These are phyloP conservation scores for Plutomurus gul DNA, from an alignment of 1,140 invertebrate species.

Conservation along the genomic window DNA sequence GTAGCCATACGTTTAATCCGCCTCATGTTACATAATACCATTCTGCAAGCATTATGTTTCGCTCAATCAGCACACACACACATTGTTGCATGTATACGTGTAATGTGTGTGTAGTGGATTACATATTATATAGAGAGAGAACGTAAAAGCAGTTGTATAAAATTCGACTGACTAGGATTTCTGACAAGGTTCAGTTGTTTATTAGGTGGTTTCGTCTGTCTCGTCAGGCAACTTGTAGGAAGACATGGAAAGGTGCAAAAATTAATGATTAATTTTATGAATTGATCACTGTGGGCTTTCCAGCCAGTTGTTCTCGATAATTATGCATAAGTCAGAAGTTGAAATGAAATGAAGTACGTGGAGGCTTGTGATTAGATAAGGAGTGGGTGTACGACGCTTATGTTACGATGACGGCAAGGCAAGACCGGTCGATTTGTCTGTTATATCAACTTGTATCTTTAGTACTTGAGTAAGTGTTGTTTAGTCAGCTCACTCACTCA, in stretches of 20 bases:
- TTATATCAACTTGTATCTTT: neutral
- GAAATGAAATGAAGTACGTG: constrained; percentile 24
- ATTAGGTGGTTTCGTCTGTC: constrained; percentile 33
- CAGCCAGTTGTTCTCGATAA: constrained; percentile 35
- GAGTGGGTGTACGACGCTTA: constrained; percentile 25
- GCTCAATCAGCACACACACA: no score
- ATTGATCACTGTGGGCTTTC: constrained; percentile 39
- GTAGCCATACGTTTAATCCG: no score
- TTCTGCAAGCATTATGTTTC: no score
- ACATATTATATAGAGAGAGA: neutral
- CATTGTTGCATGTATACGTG: neutral
- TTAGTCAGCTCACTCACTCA: neutral
- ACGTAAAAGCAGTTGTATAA: constrained; percentile 12
- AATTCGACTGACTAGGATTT: constrained; percentile 4
- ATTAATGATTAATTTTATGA: constrained; percentile 47
- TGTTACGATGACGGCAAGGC: constrained; percentile 1
- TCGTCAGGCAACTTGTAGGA: neutral
- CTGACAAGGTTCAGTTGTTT: constrained; percentile 37
- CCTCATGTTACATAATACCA: no score
- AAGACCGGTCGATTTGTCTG: constrained; percentile 3
- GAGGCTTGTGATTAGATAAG: constrained; percentile 23
- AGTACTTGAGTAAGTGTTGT: neutral
- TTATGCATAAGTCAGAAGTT: constrained; percentile 29
- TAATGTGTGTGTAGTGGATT: neutral
- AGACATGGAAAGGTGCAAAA: constrained; percentile 39